Percentiles rank a stretch among this genome's conserved stretches.
Evolutionary conservation across 1,140 invertebrate genomes (phyloP).

Genomic region (Protaetia brevitarsis): DNA sequence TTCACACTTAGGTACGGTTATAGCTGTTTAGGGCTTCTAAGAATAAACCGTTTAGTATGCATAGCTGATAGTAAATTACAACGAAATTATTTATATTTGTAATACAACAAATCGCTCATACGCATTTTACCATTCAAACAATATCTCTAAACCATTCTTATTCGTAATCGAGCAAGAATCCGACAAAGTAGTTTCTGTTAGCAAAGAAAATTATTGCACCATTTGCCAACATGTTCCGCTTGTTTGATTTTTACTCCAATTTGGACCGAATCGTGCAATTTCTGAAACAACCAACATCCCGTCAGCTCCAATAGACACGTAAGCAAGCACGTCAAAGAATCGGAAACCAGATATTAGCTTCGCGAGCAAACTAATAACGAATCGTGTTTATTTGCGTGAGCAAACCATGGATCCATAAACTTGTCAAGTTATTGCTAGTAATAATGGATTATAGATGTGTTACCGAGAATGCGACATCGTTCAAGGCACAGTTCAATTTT

Average conservation of each 20-base stretch:
- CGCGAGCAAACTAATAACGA: neutral
- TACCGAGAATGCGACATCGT: neutral
- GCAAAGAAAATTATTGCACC: too few relatives aligned
- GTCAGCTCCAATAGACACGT: neutral
- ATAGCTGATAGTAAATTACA: too few relatives aligned
- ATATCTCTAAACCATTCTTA: too few relatives aligned
- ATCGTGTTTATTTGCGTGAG: neutral
- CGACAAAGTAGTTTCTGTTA: too few relatives aligned
- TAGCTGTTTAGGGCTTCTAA: too few relatives aligned
- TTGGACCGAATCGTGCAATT: neutral
- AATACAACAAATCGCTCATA: too few relatives aligned
- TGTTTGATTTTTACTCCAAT: neutral
- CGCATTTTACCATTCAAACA: too few relatives aligned
- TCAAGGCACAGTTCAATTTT: neutral
- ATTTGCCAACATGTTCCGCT: too few relatives aligned
- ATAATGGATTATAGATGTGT: constrained; percentile 2
- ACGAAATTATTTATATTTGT: too few relatives aligned
- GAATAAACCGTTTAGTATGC: too few relatives aligned
- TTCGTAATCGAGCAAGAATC: too few relatives aligned
- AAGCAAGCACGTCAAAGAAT: neutral
- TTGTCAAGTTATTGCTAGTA: neutral
- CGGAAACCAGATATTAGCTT: neutral
- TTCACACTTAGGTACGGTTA: neutral
- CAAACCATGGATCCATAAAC: constrained; percentile 5
- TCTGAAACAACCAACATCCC: neutral